Conservation (phyloP, 2,888 invertebrate species). For the Hypsopygia costalis region DNA sequence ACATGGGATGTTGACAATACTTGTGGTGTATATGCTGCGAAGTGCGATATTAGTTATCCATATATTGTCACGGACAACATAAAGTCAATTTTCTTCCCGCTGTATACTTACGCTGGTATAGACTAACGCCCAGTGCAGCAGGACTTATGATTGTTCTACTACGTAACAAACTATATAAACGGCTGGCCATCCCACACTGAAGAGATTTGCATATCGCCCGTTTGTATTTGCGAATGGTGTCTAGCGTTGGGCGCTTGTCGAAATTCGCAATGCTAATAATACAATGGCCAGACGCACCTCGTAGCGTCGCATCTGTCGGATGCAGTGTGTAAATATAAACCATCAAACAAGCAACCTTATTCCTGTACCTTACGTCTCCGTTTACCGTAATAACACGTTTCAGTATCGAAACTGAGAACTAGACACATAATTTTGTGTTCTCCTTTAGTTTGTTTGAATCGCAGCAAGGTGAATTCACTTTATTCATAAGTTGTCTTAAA, state of each 20-base stretch:
- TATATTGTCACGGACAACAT: neutral
- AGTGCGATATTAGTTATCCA: constrained; percentile 9
- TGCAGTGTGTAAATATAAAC: constrained; percentile 25
- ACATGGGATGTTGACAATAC: constrained; percentile 32
- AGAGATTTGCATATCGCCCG: constrained; percentile 62
- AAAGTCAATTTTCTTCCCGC: neutral
- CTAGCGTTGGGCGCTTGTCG: constrained; percentile 61
- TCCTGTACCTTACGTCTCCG: constrained; percentile 28
- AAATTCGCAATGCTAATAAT: constrained; percentile 74
- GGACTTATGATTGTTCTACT: constrained; percentile 13
- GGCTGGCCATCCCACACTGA: constrained; percentile 42
- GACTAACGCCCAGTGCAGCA: constrained; percentile 11
- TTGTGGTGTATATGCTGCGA: constrained; percentile 17
- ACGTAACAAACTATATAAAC: constrained; percentile 41
- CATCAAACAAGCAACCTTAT: constrained; percentile 43
- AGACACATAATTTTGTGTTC: constrained; percentile 51
- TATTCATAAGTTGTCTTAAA: constrained; percentile 46
- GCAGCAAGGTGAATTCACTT: constrained; percentile 46
- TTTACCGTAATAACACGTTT: constrained; percentile 32
- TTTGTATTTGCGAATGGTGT: constrained; percentile 62
- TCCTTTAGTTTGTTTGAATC: constrained; percentile 37
- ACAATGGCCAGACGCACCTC: constrained; percentile 69
- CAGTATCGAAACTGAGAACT: constrained; percentile 42
- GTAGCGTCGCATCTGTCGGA: constrained; percentile 47
- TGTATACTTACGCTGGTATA: constrained; percentile 11